Evolutionary conservation across 2,888 invertebrate species (phyloP), one percentile per base, ranked within the genome.

Genomic region (Laothoe populi): DNA sequence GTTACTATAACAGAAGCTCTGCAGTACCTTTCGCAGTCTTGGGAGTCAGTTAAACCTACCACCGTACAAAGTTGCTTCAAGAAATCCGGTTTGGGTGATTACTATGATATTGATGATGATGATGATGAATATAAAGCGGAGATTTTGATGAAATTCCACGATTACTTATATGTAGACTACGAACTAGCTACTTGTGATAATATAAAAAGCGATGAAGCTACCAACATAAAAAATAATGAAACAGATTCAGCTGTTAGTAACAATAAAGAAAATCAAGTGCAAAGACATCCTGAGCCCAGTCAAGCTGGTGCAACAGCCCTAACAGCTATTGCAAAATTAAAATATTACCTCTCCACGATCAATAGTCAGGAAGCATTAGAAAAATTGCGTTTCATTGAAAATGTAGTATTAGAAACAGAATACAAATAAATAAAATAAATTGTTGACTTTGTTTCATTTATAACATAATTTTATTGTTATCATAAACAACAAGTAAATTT

Each of bases 31-130:
- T 45, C 35, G 10, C 16, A 42, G 23, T 31, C 53, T 8, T 59
- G 42, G 31, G 49, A 63, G 11, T 24, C 59, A 10, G 16, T 63
- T n/a, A 63, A 63, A 57, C 46, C 63, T 11, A 46, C 38, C 11
- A 24, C 40, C 2, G 35, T 63, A n/a, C 45, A 63, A 38, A 60
- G 38, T 38, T 60, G 57, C 38, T 63, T 63, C 40, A 60, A 60
- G 19, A 63, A 63, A 38, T 60, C 63, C 0, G 63, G 57, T 35
- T 48, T 63, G 40, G 60, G 63, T 58, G 63, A 63, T 42, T 61
- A 61, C 19, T 61, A 61, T 23, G 61, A 61, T 16, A 38, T 61
- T 16, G 61, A 61, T 46, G 60, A 60, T 53, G 63, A 60, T 1
- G 60, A 60, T 11, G 60, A 63, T 35, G 63, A 63, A 38, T 60